Evolutionary conservation across 2,888 invertebrate species (phyloP), one percentile per base, ranked within the genome.

Genomic region (Cloeon dipterum): DNA sequence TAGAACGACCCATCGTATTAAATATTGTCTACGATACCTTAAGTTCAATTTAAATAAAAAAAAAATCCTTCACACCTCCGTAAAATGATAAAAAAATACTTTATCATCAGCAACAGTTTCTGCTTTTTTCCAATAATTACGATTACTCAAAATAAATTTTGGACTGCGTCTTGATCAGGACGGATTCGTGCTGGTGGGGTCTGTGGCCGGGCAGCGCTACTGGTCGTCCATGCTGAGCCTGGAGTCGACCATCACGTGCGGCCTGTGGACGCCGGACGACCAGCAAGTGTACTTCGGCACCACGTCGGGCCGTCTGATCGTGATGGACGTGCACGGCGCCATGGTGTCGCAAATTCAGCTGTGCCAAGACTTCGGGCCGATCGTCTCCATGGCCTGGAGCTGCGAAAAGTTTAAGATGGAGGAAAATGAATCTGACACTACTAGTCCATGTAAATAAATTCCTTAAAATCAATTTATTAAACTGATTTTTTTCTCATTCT

Each of bases 401-500:
- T 91, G 93, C 53, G 89, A 91, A 55, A 91, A 91, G 52, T 93
- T 93, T 58, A 91, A 89, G 61, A 91, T 93, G 89, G 91, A 91
- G 54, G 91, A 91, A 55, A 78, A 76, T 2, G 82, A 82, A n/a
- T n/a, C n/a, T n/a, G n/a, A n/a, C n/a, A n/a, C n/a, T n/a, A n/a
- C n/a, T n/a, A n/a, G n/a, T n/a, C n/a, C n/a, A n/a, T n/a, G n/a
- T n/a, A n/a, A n/a, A n/a, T n/a, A n/a, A n/a, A n/a, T n/a, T n/a
- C n/a, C n/a, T n/a, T n/a, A n/a, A n/a, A n/a, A n/a, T n/a, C n/a
- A n/a, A n/a, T n/a, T n/a, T n/a, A n/a, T n/a, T n/a, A n/a, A n/a
- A n/a, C n/a, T n/a, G n/a, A n/a, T n/a, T n/a, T n/a, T n/a, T n/a
- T n/a, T n/a, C n/a, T 37, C 3, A n/a, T 14, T 11, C 13, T 29